Base-by-base conservation (phyloP, 2,888 invertebrate species). In the Polylopha cassiicola region DNA sequence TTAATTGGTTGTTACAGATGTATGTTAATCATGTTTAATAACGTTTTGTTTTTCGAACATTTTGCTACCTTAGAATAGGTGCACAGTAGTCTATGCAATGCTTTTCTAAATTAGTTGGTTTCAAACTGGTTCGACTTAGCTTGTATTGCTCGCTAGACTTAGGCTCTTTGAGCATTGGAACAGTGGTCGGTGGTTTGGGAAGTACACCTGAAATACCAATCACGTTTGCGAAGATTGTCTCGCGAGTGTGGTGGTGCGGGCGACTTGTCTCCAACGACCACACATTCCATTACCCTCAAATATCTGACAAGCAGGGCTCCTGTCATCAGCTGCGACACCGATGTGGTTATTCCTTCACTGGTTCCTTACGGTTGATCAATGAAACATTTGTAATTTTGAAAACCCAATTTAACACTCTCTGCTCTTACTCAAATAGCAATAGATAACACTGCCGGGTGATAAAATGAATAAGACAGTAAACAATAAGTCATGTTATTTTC, bases 301-400 rank as follows among this genome's bases (percentile, higher is more conserved):
- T 80, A 72, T 85, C 84, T 79, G 82, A 81, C 62, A 76, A 65
- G 84, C 84, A 85, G 82, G 61, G 70, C 55, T 69, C 82, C 77
- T 72, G 66, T 82, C 80, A 61, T 84, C 84, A 80, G 82, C 81
- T 79, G 71, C 79, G 78, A 74, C 68, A 31, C 34, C 20, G 33
- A n/a, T 23, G 24, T 30, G 14, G 32, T 9, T 37, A 32, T 18
- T 27, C 27, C 23, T 14, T 17, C 29, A 33, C 15, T 33, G 53
- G 53, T 55, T 53, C 44, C 51, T 45, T 44, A 37, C 37, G 27
- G 41, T 31, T 21, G 6, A 22, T 13, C 14, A 9, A 20, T 14
- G 13, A 14, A 26, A 18, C 17, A n/a, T 26, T 17, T 9, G n/a
- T 16, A 30, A 15, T 4, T 34, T n/a, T n/a, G n/a, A 3, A 23